Percentiles rank a stretch among this genome's conserved stretches.
phyloP scores from a whole-genome alignment of 2,113 vertebrate genomes.

The Dicaeum eximium region DNA sequence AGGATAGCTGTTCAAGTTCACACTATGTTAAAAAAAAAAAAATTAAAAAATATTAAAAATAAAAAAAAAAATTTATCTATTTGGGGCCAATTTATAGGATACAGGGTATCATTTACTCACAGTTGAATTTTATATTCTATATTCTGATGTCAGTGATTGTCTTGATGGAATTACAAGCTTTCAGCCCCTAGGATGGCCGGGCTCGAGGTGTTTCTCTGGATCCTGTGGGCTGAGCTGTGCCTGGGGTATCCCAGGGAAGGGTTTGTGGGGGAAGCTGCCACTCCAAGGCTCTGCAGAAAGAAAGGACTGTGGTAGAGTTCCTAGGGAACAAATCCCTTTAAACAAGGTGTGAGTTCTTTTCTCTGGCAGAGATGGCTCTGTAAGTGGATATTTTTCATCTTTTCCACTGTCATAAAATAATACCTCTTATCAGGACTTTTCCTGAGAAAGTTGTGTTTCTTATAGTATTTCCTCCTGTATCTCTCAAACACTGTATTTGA shows the following conservation, averaged over 20 bases:
- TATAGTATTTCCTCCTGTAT: neutral
- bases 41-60: neutral
- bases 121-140: neutral
- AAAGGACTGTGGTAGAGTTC: neutral
- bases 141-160: accelerated
- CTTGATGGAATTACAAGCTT: neutral
- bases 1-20: neutral
- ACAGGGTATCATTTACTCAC: neutral
- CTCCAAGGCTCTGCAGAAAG: neutral
- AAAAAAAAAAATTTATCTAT: accelerated
- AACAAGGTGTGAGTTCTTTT: neutral
- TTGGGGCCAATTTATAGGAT: neutral
- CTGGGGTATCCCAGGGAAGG: neutral
- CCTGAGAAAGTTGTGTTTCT: neutral
- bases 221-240: neutral
- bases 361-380: neutral
- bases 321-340: neutral
- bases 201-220: neutral
- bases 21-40: accelerated
- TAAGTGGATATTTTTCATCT: neutral
- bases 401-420: neutral
- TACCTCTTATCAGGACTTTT: neutral
- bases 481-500: neutral
- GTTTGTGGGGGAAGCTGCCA: neutral
- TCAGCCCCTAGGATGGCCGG: accelerated